Percentiles rank a stretch among this genome's conserved stretches.
Evolutionary conservation across 2,888 invertebrate species (phyloP).

Genomic region (Melanophora roralis): DNA sequence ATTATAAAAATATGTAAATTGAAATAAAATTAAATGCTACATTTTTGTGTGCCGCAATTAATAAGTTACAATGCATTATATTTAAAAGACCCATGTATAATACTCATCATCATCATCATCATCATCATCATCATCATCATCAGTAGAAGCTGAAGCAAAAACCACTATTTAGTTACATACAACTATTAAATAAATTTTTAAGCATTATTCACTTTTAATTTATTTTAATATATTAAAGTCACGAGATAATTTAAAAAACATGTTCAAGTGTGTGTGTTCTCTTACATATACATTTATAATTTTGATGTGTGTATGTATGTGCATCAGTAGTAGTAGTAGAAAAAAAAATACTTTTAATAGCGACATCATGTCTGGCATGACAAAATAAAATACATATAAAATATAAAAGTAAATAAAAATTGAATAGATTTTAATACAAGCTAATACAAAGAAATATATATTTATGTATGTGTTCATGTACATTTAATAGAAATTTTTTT

Average conservation of each 20-base stretch:
- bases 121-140: background rate
- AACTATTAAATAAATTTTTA: slow-evolving; percentile 33
- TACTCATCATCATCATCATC: background rate
- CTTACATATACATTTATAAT: background rate
- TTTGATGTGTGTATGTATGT: background rate
- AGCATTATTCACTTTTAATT: slow-evolving; percentile 41
- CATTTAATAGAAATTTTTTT: too few species aligned
- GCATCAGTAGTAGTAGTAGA: background rate
- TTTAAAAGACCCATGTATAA: slow-evolving; percentile 15
- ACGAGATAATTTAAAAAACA: slow-evolving; percentile 54
- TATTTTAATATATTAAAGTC: slow-evolving; percentile 54
- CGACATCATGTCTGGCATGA: slow-evolving; percentile 59
- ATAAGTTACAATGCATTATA: background rate
- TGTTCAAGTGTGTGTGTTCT: background rate
- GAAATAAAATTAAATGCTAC: background rate
- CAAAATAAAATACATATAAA: background rate
- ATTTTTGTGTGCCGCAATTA: slow-evolving; percentile 1
- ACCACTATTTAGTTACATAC: too few species aligned
- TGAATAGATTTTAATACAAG: background rate
- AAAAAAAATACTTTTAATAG: slow-evolving; percentile 20
- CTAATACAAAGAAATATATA: too few species aligned
- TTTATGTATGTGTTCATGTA: too few species aligned
- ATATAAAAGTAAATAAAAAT: slow-evolving; percentile 4
- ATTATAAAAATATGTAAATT: background rate
- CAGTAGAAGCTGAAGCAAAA: background rate